Evolutionary conservation across 2,888 invertebrate species (phyloP), one percentile per base, ranked within the genome.

Genomic region (Campopleginae sp.): DNA sequence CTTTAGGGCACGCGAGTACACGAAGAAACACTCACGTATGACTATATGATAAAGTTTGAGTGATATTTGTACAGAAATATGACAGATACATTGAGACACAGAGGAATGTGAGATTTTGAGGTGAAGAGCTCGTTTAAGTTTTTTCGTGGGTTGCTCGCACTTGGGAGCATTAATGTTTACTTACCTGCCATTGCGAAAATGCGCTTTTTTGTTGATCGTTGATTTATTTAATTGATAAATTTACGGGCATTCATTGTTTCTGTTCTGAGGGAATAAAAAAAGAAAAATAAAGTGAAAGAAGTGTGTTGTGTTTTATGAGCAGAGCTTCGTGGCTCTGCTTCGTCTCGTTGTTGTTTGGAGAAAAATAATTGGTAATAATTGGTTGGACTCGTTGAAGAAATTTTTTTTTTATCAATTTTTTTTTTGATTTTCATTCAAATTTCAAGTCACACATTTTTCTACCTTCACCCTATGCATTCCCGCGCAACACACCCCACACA

Each of bases 181-280:
- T 89, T 87, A 91, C 87, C 88, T 88, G 88, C 86, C 87, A 78
- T 88, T 86, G 89, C 71, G 79, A 89, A n/a, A n/a, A n/a, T n/a
- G n/a, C n/a, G n/a, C n/a, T 80, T 65, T 91, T 89, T 87, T 87
- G 88, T 89, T 89, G 86, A 88, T 90, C 84, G 87, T 89, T 88
- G 82, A 87, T 88, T 88, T 86, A 84, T 87, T 83, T 79, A 82
- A 79, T 82, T 46, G 82, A 87, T 86, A 78, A 86, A 81, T 83
- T 87, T 82, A 74, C 84, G 76, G n/a, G n/a, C 79, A 86, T 87
- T 78, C 76, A 77, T 88, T 88, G 84, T 86, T 87, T 86, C 31
- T 54, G 72, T 75, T 80, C 83, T n/a, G 66, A 33, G 63, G 54
- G 58, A 48, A 27, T 42, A 46, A 58, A 63, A 71, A 23, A 31